A percentile compares a stretch with the other conserved stretches of the same genome.
These are phyloP conservation scores for Leptarthrus brevirostris DNA, from an alignment of 2,888 invertebrate genomes.

Conservation along the genomic window DNA sequence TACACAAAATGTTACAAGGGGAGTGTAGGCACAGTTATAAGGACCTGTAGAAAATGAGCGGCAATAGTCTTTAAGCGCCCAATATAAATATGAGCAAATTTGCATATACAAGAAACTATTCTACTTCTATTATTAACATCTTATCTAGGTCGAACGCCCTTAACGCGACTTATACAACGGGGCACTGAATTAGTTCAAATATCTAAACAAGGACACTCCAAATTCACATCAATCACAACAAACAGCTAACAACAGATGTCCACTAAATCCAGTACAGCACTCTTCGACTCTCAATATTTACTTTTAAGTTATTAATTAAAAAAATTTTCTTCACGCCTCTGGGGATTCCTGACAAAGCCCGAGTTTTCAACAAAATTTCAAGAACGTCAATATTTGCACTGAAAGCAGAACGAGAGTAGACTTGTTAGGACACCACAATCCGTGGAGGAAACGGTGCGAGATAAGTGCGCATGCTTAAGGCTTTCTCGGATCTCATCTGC, in stretches of 20 bases:
- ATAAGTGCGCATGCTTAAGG: slow-evolving; percentile 4
- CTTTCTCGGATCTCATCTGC: slow-evolving; percentile 26
- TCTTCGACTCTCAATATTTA: no score
- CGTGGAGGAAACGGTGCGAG: neutral
- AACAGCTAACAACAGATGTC: no score
- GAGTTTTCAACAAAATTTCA: slow-evolving; percentile 4
- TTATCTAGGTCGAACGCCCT: neutral
- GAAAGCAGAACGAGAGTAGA: slow-evolving; percentile 46
- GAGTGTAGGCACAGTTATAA: neutral
- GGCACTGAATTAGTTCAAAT: no score
- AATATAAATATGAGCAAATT: neutral
- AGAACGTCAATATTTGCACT: slow-evolving; percentile 54
- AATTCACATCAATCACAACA: no score
- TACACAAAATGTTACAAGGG: neutral
- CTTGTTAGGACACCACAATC: slow-evolving; percentile 33
- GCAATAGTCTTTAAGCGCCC: neutral
- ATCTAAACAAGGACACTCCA: no score
- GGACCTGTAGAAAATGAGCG: neutral
- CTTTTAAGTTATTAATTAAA: neutral
- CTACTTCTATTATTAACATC: neutral
- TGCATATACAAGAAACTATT: neutral
- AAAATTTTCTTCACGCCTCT: neutral
- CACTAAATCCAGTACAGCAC: no score
- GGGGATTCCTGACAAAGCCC: neutral
- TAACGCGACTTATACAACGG: neutral